phyloP scores from a whole-genome alignment of 2,888 invertebrate genomes.

The Amphipyra tragopoginis region DNA sequence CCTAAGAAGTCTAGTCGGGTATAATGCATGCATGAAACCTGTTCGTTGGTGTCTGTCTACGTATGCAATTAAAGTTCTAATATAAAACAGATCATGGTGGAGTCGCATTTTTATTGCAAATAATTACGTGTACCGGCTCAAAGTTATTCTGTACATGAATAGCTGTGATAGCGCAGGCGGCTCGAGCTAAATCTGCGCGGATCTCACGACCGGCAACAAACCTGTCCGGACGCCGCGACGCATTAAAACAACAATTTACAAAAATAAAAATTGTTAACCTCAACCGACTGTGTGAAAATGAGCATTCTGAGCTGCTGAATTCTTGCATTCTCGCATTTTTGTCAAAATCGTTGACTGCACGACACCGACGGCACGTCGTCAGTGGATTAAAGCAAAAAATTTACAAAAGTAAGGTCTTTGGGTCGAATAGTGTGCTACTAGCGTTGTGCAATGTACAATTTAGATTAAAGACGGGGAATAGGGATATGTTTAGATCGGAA shows the following conservation, averaged over 20 bases:
- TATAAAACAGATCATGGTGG: slow-evolving; percentile 36
- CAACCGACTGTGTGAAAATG: background rate
- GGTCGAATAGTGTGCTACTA: too few species aligned
- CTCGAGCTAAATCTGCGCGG: slow-evolving; percentile 18
- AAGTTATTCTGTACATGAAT: slow-evolving; percentile 7
- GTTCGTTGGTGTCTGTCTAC: slow-evolving; percentile 19
- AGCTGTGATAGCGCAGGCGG: slow-evolving; percentile 10
- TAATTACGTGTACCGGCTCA: slow-evolving; percentile 25
- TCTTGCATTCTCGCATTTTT: slow-evolving; percentile 3
- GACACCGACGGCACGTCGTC: too few species aligned
- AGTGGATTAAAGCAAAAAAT: too few species aligned
- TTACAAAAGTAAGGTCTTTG: too few species aligned
- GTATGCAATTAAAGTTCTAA: slow-evolving; percentile 27
- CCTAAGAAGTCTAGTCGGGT: slow-evolving; percentile 6
- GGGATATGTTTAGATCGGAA: too few species aligned
- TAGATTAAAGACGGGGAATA: too few species aligned
- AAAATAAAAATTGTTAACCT: slow-evolving; percentile 25
- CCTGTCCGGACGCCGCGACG: slow-evolving; percentile 27
- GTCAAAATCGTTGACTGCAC: background rate
- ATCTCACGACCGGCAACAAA: slow-evolving; percentile 31
- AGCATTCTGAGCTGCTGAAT: background rate
- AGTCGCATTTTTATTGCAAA: slow-evolving; percentile 27
- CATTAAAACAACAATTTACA: slow-evolving; percentile 27
- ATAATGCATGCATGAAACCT: slow-evolving; percentile 23
- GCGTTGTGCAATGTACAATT: too few species aligned